Base-by-base conservation (phyloP, 2,113 vertebrate genomes). In the Plecotus auritus region DNA sequence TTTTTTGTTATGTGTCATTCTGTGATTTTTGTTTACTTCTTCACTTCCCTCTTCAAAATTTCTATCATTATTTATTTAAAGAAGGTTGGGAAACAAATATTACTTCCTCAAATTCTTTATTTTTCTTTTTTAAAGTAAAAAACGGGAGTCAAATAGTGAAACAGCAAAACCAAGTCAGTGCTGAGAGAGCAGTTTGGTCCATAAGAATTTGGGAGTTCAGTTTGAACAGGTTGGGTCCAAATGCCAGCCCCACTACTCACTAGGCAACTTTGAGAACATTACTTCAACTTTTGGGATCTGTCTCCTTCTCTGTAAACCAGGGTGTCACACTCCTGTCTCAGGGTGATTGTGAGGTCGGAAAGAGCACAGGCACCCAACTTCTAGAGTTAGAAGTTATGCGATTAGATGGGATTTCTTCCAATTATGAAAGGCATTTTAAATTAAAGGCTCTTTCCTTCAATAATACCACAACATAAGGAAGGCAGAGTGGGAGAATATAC, bases 61-160 rank as follows among this genome's bases (percentile, higher is more conserved):
- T 74, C 64, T 45, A 23, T 51, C 30, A 78, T 89, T 84, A 67
- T 89, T 91, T 95, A 94, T 6, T 1, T 69, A 89, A 96, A 95
- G 66, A 64, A 92, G 74, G 20, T 5, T 85, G 40, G 28, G 82
- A 94, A 94, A 69, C 42, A 89, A 91, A 66, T 35, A 95, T 14
- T 59, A 85, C 37, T 87, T 69, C 66, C 14, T 80, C n/a, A 69
- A 88, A 64, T 84, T 26, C 4, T 85, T 85, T 32, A 56, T 37
- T 84, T 59, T 4, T 64, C 47, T 69, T 67, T 56, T 49, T 93
- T 72, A 54, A 54, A 74, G 56, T 47, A 4, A 92, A 49, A 56
- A 76, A 64, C 3, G 32, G 56, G 54, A 90, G 18, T 42, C 12
- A 42, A 64, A 26, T 1, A 81, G 32, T 85, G 32, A 67, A 67